Conservation (phyloP, 2,888 invertebrate genomes). For the Mechanitis messenoides region DNA sequence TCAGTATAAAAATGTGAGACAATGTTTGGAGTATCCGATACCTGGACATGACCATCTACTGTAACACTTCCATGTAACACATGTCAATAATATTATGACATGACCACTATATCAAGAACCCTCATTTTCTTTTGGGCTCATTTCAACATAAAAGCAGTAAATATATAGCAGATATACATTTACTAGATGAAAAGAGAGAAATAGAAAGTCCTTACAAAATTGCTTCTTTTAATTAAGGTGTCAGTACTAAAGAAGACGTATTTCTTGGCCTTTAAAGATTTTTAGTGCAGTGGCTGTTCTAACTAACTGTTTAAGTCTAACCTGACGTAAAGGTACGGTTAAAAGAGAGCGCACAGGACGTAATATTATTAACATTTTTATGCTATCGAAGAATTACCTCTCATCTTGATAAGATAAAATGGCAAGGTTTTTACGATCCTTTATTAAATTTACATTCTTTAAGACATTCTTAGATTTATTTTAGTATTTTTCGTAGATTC, state of each 20-base stretch:
- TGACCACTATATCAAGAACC: background rate
- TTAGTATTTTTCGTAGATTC: too few relatives aligned
- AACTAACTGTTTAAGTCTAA: conserved; percentile 27
- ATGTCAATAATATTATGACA: background rate
- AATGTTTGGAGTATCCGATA: background rate
- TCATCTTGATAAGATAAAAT: conserved; percentile 1
- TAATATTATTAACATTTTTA: conserved; percentile 3
- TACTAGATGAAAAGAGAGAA: conserved; percentile 5
- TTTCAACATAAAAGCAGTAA: conserved; percentile 2
- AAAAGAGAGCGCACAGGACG: conserved; percentile 5
- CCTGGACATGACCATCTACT: background rate
- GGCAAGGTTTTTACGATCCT: background rate
- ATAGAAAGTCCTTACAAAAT: conserved; percentile 17
- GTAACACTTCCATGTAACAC: background rate
- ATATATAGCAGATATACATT: background rate
- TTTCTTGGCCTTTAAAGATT: conserved; percentile 26
- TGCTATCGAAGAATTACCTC: background rate
- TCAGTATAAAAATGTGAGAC: conserved; percentile 13
- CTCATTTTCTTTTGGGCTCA: background rate
- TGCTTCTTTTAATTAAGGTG: conserved; percentile 26
- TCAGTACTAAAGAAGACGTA: conserved; percentile 26
- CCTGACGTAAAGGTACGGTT: conserved; percentile 16
- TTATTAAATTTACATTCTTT: too few relatives aligned
- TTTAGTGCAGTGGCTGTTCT: conserved; percentile 23
- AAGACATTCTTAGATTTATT: background rate